A percentile compares a stretch with the other conserved stretches of the same genome.
Evolutionary conservation across 2,113 vertebrate genomes (phyloP).

Genomic region (Natator depressus): DNA sequence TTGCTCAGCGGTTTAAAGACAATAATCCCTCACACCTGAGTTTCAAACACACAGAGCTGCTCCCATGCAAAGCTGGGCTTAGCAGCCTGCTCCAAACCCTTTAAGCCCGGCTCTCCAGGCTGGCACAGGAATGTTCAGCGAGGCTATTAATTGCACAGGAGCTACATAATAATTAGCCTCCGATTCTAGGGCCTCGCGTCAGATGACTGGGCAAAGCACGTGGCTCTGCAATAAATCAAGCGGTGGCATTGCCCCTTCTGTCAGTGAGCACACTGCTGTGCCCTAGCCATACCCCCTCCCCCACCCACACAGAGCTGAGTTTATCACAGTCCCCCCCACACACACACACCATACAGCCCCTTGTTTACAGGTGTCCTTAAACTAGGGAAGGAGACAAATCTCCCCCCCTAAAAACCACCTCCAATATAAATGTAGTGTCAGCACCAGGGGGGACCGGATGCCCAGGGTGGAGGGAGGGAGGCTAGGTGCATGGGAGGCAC

Average conservation of each 20-base stretch:
- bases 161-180: neutral
- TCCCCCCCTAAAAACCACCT: neutral
- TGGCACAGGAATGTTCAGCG: neutral
- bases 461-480: neutral
- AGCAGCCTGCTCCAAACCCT: neutral
- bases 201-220: neutral
- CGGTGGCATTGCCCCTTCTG: too few species aligned
- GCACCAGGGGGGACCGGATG: neutral
- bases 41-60: neutral
- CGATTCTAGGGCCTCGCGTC: neutral
- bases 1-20: neutral
- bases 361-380: neutral
- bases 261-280: neutral
- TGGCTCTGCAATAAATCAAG: neutral
- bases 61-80: neutral
- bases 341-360: neutral
- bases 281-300: neutral
- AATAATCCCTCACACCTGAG: neutral
- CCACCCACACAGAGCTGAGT: neutral
- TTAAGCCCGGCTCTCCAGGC: neutral
- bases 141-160: neutral
- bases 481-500: neutral
- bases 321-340: neutral
- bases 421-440: neutral
- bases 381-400: neutral